Evolutionary conservation across 2,113 vertebrate genomes (phyloP), one percentile per base, ranked within the genome.

Genomic region (Arizona elegans): DNA sequence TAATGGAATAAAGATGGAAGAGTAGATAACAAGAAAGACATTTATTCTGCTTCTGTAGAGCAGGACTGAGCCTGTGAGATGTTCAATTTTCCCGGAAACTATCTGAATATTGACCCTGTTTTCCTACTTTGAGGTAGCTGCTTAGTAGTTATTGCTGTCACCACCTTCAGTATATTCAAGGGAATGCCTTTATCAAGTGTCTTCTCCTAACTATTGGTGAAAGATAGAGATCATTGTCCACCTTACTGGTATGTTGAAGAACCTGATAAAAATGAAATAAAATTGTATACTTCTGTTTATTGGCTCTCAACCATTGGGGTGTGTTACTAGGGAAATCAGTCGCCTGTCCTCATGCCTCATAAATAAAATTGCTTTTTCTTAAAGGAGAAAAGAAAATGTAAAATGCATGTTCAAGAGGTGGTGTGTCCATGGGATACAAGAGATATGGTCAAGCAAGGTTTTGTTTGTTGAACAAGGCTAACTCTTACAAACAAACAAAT

Each of bases 1-100:
- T 70, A 87, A 58, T 93, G 15, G 15, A 92, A 70, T 90, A 91
- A 96, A 93, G 62, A 92, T 23, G 58, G 70, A 92, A 92, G 93
- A 96, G 26, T 89, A 38, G 3, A 50, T 29, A 29, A 81, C 93
- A 11, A 91, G 65, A 94, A 95, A 47, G 0, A 43, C 12, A 56
- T 90, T 33, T 24, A 12, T 21, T 55, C 0, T 93, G 33, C 95
- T 95, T 81, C 43, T 55, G 95, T 81, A 81, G 75, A 38, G 33
- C 17, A 81, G 3, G 33, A 81, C 8, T 81, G 75, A 81, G 75
- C 3, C 7, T 43, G 17, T 21, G 33, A 81, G 75, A 21, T 81
- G 33, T n/a, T 65, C 62, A 65, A 65, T 26, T 65, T 4, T 65
- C 62, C 26, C 12, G 4, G 62, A 65, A 65, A 29, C 26, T 29